phyloP scores from a whole-genome alignment of 2,797 vertebrate species.

The Austrolebias charrua region DNA sequence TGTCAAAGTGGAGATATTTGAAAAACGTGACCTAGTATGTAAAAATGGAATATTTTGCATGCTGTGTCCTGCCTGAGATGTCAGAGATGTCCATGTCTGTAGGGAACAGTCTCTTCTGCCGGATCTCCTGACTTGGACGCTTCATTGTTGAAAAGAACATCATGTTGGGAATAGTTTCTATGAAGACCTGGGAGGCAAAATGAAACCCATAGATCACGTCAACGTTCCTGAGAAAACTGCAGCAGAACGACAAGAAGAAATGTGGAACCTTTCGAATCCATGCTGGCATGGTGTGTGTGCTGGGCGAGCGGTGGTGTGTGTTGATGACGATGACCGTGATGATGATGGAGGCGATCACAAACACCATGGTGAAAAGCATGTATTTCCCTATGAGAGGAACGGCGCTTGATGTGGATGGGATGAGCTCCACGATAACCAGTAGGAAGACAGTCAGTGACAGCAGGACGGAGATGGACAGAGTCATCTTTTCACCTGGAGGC shows the following conservation, averaged over 20 bases:
- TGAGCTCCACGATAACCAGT: constrained; percentile 95
- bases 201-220: not conserved
- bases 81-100: constrained; percentile 95
- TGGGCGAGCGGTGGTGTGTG: constrained; percentile 94
- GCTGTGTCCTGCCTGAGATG: constrained; percentile 80
- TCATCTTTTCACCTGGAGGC: constrained; percentile 92
- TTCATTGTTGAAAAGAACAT: constrained; percentile 99
- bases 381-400: constrained; percentile 97
- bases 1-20: too few species aligned
- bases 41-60: not conserved
- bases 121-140: constrained; percentile 87
- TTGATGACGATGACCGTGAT: constrained; percentile 98
- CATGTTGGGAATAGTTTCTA: constrained; percentile 92
- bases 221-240: not conserved
- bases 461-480: constrained; percentile 94
- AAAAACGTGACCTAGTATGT: too few species aligned
- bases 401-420: constrained; percentile 94
- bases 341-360: constrained; percentile 95
- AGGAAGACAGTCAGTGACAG: constrained; percentile 95
- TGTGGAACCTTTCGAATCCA: constrained; percentile 90
- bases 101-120: constrained; percentile 83
- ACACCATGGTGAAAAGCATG: constrained; percentile 99
- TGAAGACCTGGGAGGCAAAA: constrained; percentile 83
- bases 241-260: not conserved
- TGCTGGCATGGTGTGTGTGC: constrained; percentile 91